Evolutionary conservation across 2,797 vertebrate species (phyloP).

Genomic region (Staurois parvus): DNA sequence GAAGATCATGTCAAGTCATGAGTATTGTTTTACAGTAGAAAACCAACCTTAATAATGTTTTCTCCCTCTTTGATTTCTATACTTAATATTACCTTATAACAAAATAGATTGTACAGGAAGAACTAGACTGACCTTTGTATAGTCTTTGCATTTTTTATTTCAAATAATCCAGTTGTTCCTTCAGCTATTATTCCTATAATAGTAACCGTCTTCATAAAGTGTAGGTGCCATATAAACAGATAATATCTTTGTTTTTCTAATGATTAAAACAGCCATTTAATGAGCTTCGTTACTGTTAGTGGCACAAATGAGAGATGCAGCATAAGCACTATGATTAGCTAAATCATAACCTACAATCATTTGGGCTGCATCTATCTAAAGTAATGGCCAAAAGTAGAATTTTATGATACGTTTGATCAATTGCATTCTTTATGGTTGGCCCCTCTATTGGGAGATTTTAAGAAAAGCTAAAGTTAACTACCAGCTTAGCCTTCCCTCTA

Average conservation of each 20-base stretch:
- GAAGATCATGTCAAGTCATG: no score
- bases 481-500: slow-evolving; percentile 15
- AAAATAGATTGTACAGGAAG: neutral
- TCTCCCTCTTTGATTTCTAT: neutral
- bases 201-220: neutral
- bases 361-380: slow-evolving; percentile 1
- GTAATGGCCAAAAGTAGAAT: slow-evolving; percentile 27
- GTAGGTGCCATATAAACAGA: neutral
- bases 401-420: slow-evolving; percentile 22
- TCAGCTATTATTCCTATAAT: neutral
- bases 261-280: neutral
- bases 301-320: slow-evolving; percentile 14
- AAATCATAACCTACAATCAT: slow-evolving; percentile 7
- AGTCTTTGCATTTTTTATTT: neutral
- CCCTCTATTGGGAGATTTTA: slow-evolving; percentile 10
- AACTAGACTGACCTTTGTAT: neutral
- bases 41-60: neutral
- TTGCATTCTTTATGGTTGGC: slow-evolving; percentile 35
- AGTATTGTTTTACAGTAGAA: neutral
- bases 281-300: neutral
- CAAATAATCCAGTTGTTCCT: neutral
- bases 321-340: slow-evolving; percentile 21
- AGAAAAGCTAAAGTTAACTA: slow-evolving; percentile 32
- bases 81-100: neutral
- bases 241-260: neutral